Conservation (phyloP, 2,797 vertebrate species). For the Gadopsis marmoratus region DNA sequence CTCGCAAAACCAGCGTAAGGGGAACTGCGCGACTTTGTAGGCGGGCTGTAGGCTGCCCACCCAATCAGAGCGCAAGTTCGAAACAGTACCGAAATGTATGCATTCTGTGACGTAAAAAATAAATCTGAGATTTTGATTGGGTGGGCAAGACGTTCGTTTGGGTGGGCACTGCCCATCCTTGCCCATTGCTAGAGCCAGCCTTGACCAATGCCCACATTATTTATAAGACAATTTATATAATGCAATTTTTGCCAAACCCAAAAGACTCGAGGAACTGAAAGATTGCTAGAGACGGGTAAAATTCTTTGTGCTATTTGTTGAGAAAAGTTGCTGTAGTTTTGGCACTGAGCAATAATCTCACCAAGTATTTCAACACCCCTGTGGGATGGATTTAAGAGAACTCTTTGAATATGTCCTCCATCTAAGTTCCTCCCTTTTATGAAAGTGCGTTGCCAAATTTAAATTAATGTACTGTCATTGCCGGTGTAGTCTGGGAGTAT, state of each 20-base stretch:
- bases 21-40: no score
- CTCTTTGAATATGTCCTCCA: neutral
- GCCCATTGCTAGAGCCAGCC: no score
- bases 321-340: conserved; percentile 3
- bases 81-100: no score
- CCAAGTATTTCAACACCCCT: neutral
- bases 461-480: conserved; percentile 18
- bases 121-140: no score
- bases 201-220: neutral
- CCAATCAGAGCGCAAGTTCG: no score
- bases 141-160: no score
- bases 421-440: neutral
- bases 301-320: neutral
- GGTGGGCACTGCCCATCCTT: no score
- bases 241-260: neutral
- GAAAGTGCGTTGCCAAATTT: conserved; percentile 5
- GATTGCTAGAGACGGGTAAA: neutral
- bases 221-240: no score
- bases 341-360: neutral
- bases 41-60: no score
- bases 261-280: neutral
- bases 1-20: no score
- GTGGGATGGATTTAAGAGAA: neutral
- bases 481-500: neutral
- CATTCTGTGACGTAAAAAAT: no score